Percentiles rank a stretch among this genome's conserved stretches.
These are phyloP conservation scores for Magallana gigas DNA, from an alignment of 1,140 invertebrate genomes.

Conservation along the genomic window DNA sequence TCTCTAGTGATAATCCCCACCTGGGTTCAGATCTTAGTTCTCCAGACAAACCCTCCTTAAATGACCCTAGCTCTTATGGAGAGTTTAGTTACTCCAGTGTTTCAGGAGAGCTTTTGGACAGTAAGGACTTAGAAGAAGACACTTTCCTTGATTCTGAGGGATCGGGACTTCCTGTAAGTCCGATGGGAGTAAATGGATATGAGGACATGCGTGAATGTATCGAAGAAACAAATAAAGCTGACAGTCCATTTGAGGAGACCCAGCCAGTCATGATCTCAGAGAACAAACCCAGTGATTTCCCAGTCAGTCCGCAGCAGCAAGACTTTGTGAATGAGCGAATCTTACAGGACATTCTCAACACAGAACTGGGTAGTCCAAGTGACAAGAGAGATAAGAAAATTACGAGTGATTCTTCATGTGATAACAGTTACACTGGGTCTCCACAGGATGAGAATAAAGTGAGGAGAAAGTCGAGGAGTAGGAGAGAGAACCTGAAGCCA, in stretches of 20 bases:
- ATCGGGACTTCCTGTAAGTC: neutral
- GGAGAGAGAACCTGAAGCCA: conserved; percentile 48
- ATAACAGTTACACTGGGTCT: neutral
- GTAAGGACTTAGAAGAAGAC: neutral
- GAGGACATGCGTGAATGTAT: neutral
- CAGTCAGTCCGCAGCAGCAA: neutral
- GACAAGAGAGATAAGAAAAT: neutral
- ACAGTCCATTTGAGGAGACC: neutral
- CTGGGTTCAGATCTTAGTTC: neutral
- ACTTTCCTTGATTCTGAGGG: neutral
- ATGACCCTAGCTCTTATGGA: conserved; percentile 9
- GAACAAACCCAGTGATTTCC: neutral
- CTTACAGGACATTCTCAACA: conserved; percentile 31
- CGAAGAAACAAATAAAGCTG: neutral
- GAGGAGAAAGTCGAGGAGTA: conserved; percentile 26
- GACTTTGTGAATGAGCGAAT: conserved; percentile 31
- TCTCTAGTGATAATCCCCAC: neutral
- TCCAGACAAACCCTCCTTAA: neutral
- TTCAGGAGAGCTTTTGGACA: neutral
- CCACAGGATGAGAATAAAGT: neutral
- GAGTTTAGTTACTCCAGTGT: conserved; percentile 11
- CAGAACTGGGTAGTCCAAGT: neutral
- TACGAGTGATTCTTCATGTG: neutral
- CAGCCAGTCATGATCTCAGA: neutral
- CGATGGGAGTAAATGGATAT: neutral